Percentiles rank a stretch among this genome's conserved stretches.
phyloP scores from a whole-genome alignment of 2,797 vertebrate genomes.

The Mallotus villosus region DNA sequence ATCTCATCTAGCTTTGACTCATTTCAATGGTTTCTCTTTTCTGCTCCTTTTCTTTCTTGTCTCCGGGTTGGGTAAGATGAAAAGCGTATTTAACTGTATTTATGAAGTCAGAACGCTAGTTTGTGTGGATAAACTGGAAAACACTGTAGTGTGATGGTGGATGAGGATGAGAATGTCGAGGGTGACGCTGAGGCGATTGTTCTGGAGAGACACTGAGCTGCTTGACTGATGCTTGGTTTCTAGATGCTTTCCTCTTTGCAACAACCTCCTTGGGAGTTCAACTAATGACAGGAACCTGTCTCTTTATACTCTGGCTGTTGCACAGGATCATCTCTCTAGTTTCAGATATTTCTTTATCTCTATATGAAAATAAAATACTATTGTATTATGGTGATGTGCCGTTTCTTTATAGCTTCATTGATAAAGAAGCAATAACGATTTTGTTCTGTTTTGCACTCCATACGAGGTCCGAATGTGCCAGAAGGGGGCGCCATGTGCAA shows the following conservation, averaged over 20 bases:
- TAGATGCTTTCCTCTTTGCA: slow-evolving; percentile 26
- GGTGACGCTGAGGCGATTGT: slow-evolving; percentile 3
- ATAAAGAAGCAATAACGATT: not conserved
- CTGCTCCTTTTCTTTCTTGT: not conserved
- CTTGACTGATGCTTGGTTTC: not conserved
- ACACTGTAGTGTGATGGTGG: not conserved
- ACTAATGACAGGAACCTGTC: slow-evolving; percentile 35
- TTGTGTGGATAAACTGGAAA: slow-evolving; percentile 17
- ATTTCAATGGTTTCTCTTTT: slow-evolving; percentile 16
- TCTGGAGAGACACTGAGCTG: not conserved
- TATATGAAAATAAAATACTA: slow-evolving; percentile 62
- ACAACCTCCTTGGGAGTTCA: slow-evolving; percentile 35
- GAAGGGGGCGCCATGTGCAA: slow-evolving; percentile 45
- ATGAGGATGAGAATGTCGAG: not conserved
- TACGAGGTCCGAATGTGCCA: slow-evolving; percentile 25
- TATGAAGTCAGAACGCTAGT: slow-evolving; percentile 15
- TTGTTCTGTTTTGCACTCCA: not conserved
- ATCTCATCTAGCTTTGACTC: slow-evolving; percentile 19
- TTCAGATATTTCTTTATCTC: slow-evolving; percentile 64
- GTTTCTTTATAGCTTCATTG: not conserved
- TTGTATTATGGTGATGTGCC: slow-evolving; percentile 49
- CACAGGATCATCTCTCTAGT: slow-evolving; percentile 59
- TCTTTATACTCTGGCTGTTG: slow-evolving; percentile 47
- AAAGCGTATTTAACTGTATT: slow-evolving; percentile 5
- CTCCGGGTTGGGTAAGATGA: slow-evolving; percentile 5